Percentiles rank a stretch among this genome's conserved stretches.
phyloP scores from a whole-genome alignment of 2,888 invertebrate species.

The Hirtodrosophila trivittata region DNA sequence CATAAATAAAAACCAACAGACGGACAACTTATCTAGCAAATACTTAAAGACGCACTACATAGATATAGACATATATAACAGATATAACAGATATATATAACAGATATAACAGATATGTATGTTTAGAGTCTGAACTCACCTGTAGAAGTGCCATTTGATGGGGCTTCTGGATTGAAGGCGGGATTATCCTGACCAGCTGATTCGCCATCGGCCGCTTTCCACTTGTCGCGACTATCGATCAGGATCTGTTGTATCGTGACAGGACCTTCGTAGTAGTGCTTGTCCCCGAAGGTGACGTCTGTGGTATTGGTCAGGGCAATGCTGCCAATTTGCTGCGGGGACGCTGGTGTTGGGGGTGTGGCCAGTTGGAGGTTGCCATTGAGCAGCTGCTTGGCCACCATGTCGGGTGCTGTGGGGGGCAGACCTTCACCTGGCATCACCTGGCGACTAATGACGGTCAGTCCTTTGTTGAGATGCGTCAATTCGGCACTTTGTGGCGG shows the following conservation, averaged over 20 bases:
- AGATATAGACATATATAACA: background rate
- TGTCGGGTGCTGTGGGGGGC: slow-evolving; percentile 29
- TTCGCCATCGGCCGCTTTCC: slow-evolving; percentile 61
- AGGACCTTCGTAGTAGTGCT: slow-evolving; percentile 90
- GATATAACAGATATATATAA: background rate
- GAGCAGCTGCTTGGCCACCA: slow-evolving; percentile 59
- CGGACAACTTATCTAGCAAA: background rate
- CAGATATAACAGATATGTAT: background rate
- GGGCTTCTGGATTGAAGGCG: slow-evolving; percentile 50
- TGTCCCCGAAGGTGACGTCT: slow-evolving; percentile 90
- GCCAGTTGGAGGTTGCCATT: slow-evolving; percentile 55
- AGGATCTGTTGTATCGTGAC: slow-evolving; percentile 91
- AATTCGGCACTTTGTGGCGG: slow-evolving; percentile 69
- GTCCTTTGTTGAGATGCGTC: slow-evolving; percentile 74
- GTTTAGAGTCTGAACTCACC: too few species aligned
- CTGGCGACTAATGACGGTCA: slow-evolving; percentile 73
- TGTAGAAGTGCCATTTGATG: slow-evolving; percentile 47
- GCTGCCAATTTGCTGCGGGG: slow-evolving; percentile 85
- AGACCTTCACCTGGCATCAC: slow-evolving; percentile 46
- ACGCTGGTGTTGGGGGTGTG: slow-evolving; percentile 35
- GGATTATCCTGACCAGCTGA: slow-evolving; percentile 73
- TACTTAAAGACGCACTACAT: background rate
- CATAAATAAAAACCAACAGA: slow-evolving; percentile 16
- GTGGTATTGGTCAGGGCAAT: slow-evolving; percentile 88
- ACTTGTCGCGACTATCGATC: slow-evolving; percentile 83